These are phyloP conservation scores for Periphyllus acericola DNA, from an alignment of 2,888 invertebrate species.

Conservation along the genomic window DNA sequence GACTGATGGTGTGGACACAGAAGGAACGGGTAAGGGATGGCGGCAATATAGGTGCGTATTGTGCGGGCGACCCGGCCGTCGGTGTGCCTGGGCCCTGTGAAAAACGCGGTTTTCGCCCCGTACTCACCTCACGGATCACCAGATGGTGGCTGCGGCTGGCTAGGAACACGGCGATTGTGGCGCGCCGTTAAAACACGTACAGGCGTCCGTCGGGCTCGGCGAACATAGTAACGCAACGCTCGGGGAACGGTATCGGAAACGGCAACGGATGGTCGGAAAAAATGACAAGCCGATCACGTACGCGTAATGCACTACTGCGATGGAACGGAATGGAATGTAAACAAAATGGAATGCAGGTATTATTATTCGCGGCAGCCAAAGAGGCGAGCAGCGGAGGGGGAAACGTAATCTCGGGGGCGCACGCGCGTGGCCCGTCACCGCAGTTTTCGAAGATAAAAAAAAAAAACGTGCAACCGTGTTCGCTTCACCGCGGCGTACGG, in stretches of 20 bases:
- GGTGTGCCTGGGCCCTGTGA: background rate
- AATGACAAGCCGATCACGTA: conserved; percentile 40
- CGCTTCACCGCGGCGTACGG: background rate
- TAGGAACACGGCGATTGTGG: background rate
- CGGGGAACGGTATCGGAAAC: background rate
- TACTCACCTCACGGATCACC: conserved; percentile 10
- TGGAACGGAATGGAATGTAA: conserved; percentile 55
- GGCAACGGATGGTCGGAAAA: background rate
- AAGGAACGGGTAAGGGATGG: too few relatives aligned
- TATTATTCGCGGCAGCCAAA: background rate
- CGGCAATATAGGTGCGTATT: too few relatives aligned
- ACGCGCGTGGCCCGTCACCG: conserved; percentile 19
- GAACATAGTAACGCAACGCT: background rate
- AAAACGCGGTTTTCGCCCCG: background rate
- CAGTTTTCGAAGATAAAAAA: conserved; percentile 23
- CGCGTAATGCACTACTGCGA: background rate
- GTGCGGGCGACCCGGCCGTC: background rate
- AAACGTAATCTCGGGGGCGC: conserved; percentile 30
- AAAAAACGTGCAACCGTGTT: background rate
- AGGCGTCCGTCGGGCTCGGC: background rate
- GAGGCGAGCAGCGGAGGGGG: background rate
- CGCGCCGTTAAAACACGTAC: background rate
- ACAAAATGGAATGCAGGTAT: conserved; percentile 55
- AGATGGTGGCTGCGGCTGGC: background rate
- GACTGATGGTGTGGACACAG: background rate